A percentile compares a stretch with the other conserved stretches of the same genome.
Conservation (phyloP, 2,113 vertebrate genomes). For the Synchiropus splendidus region DNA sequence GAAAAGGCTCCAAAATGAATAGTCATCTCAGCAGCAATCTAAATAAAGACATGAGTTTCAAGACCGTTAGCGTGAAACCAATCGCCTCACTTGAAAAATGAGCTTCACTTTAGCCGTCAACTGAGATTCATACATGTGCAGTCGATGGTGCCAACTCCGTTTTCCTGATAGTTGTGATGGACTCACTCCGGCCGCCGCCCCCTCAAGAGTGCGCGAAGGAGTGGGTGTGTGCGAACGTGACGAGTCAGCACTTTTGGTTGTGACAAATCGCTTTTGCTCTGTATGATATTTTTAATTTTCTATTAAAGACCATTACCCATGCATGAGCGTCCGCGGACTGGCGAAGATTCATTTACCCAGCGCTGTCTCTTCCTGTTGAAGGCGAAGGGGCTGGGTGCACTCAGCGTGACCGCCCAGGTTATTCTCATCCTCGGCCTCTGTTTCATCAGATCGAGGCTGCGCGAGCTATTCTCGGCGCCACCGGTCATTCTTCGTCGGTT, state of each 20-base stretch:
- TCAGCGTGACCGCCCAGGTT: constrained; percentile 36
- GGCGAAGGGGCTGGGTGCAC: constrained; percentile 34
- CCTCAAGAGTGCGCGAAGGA: constrained; percentile 8
- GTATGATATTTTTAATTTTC: constrained; percentile 43
- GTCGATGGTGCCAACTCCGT: not conserved
- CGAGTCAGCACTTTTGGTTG: constrained; percentile 40
- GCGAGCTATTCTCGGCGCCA: constrained; percentile 54
- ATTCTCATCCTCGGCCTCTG: constrained; percentile 40
- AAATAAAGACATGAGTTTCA: no score
- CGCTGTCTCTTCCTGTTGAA: constrained; percentile 13
- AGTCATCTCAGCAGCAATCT: no score
- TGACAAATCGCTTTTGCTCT: constrained; percentile 37
- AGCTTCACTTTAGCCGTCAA: no score
- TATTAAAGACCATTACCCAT: constrained; percentile 36
- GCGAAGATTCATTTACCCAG: not conserved
- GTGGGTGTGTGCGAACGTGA: constrained; percentile 22
- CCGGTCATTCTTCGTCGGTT: constrained; percentile 41
- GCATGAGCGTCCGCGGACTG: constrained; percentile 9
- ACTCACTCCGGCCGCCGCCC: constrained; percentile 1
- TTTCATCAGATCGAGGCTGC: constrained; percentile 34
- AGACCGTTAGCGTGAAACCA: no score
- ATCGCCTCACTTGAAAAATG: no score
- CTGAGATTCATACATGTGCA: not conserved
- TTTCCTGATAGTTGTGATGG: not conserved
- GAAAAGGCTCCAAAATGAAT: no score